Percentiles rank a stretch among this genome's conserved stretches.
Evolutionary conservation across 2,113 vertebrate species (phyloP).

Genomic region (Clarias macrocephalus): DNA sequence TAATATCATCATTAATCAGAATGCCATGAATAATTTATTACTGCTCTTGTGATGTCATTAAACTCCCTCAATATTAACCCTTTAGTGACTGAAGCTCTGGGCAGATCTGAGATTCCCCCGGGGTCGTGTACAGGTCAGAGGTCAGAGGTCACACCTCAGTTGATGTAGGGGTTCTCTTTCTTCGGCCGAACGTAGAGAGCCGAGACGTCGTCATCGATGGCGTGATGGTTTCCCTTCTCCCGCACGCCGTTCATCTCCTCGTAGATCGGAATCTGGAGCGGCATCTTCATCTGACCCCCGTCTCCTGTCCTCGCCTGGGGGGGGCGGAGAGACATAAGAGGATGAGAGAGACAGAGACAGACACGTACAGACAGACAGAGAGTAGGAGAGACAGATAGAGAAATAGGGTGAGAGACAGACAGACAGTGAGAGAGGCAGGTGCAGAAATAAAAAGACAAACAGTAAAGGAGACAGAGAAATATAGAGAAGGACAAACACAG

Average conservation of each 20-base stretch:
- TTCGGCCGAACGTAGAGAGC: conserved; percentile 38
- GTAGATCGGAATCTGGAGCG: conserved; percentile 62
- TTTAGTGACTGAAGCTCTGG: not conserved
- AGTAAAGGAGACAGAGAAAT: not conserved
- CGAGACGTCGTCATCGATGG: conserved; percentile 50
- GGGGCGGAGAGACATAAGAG: not conserved
- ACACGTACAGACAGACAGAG: not conserved
- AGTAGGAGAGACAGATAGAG: no score
- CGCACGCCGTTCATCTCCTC: conserved; percentile 70
- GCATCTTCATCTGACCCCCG: conserved; percentile 23
- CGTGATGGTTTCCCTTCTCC: conserved; percentile 20
- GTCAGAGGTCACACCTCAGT: not conserved
- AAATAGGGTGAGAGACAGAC: not conserved
- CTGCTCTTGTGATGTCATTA: not conserved
- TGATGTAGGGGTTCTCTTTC: conserved; percentile 63
- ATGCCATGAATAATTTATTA: not conserved
- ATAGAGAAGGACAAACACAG: not conserved
- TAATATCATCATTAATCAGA: not conserved
- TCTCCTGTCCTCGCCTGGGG: not conserved
- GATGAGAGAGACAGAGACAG: not conserved
- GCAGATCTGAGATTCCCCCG: not conserved
- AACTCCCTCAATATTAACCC: not conserved
- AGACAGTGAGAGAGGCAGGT: not conserved
- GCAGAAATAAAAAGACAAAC: not conserved
- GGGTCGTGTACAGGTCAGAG: not conserved